These are phyloP conservation scores for Drosophila aldrichi DNA, from an alignment of 2,888 invertebrate species.

Conservation along the genomic window DNA sequence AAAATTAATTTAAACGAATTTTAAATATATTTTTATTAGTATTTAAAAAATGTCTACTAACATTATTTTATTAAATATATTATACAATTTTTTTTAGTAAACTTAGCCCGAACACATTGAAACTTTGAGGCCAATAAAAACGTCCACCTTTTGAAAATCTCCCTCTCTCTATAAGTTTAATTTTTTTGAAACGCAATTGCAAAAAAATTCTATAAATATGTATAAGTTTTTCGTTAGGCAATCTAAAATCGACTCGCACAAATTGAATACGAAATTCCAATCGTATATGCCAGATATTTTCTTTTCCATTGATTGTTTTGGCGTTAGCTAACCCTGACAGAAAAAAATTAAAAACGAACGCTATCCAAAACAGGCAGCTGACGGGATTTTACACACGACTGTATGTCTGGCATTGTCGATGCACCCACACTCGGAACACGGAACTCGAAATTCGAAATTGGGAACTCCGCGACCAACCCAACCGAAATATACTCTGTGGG, in stretches of 20 bases:
- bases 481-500: constrained; percentile 19
- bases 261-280: constrained; percentile 19
- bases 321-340: constrained; percentile 18
- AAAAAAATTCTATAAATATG: background rate
- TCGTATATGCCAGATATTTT: constrained; percentile 19
- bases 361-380: constrained; percentile 30
- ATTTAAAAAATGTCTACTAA: no score
- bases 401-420: constrained; percentile 31
- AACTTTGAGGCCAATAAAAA: no score
- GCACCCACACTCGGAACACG: constrained; percentile 9
- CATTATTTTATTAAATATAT: no score
- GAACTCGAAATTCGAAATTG: background rate
- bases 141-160: no score
- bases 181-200: no score
- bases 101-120: no score
- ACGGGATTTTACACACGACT: constrained; percentile 20
- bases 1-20: no score
- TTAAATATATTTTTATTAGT: no score
- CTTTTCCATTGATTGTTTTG: constrained; percentile 16
- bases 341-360: background rate
- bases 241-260: constrained; percentile 2
- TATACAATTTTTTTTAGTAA: no score
- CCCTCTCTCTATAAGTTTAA: no score
- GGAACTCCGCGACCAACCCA: constrained; percentile 12
- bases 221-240: background rate